phyloP scores from a whole-genome alignment of 2,888 invertebrate species.

The Linnaemya vulpina region DNA sequence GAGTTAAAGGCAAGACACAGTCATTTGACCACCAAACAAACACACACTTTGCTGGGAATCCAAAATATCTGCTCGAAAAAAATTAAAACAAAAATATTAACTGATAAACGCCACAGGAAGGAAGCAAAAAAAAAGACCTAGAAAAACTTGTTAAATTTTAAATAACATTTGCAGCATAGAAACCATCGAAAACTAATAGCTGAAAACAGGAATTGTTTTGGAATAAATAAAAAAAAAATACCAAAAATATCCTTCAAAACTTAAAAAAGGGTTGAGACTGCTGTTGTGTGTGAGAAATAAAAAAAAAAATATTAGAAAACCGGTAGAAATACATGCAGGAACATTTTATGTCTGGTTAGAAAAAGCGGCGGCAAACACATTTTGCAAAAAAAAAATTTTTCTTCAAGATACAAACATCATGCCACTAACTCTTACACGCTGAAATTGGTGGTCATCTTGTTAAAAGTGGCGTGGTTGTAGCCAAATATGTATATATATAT shows the following conservation, averaged over 20 bases:
- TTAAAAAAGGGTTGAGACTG: slow-evolving; percentile 53
- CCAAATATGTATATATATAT: not conserved
- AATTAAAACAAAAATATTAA: not conserved
- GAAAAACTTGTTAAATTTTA: slow-evolving; percentile 63
- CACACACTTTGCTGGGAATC: slow-evolving; percentile 33
- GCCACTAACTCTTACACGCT: not conserved
- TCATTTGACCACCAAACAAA: slow-evolving; percentile 51
- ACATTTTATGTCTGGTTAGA: not conserved
- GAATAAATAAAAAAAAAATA: slow-evolving; percentile 23
- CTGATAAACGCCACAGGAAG: not conserved
- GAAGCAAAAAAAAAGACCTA: slow-evolving; percentile 37
- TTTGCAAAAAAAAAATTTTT: not conserved
- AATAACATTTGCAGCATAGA: slow-evolving; percentile 16
- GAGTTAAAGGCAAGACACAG: slow-evolving; percentile 55
- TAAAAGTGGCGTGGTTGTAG: slow-evolving; percentile 48
- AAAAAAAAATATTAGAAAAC: slow-evolving; percentile 62
- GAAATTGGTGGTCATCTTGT: slow-evolving; percentile 52
- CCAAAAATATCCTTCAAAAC: not conserved
- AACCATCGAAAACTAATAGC: slow-evolving; percentile 40
- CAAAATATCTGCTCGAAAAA: slow-evolving; percentile 22
- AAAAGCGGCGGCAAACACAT: slow-evolving; percentile 44
- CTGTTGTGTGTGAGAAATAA: slow-evolving; percentile 7
- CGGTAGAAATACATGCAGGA: slow-evolving; percentile 35
- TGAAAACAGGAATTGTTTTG: slow-evolving; percentile 61
- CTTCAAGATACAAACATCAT: not conserved